A percentile compares a stretch with the other conserved stretches of the same genome.
phyloP scores from a whole-genome alignment of 2,797 vertebrate genomes.

The Ctenochaetus hawaiiensis region DNA sequence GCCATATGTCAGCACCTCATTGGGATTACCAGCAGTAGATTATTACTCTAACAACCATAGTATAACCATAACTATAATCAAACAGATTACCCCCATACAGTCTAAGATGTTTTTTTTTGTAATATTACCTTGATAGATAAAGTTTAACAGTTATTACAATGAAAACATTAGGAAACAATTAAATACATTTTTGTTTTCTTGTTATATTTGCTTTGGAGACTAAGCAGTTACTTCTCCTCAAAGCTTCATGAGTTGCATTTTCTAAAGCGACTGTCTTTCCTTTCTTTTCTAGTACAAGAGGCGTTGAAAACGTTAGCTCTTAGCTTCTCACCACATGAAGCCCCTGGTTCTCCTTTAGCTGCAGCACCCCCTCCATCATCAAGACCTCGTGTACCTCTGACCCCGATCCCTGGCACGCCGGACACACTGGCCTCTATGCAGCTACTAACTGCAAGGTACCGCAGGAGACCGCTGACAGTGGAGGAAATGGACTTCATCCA shows the following conservation, averaged over 20 bases:
- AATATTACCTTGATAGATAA: background rate
- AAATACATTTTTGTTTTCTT: background rate
- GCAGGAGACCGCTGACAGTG: constrained; percentile 75
- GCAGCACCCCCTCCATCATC: constrained; percentile 49
- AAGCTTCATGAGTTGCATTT: background rate
- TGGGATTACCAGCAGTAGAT: background rate
- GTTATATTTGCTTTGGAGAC: background rate
- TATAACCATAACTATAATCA: background rate
- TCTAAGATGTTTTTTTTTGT: background rate
- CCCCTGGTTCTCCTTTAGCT: constrained; percentile 42
- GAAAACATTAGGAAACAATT: background rate
- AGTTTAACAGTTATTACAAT: background rate
- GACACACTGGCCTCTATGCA: constrained; percentile 80
- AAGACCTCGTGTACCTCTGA: constrained; percentile 62
- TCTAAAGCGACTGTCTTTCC: background rate
- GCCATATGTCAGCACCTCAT: background rate
- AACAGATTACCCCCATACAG: too few species aligned
- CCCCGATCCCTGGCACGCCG: constrained; percentile 72
- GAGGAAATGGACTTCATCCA: constrained; percentile 88
- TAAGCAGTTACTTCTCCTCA: background rate
- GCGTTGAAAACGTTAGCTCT: constrained; percentile 69
- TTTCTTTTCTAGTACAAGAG: constrained; percentile 73
- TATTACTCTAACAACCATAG: too few species aligned
- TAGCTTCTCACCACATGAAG: constrained; percentile 59
- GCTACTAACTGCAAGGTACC: constrained; percentile 82